Base-by-base conservation (phyloP, 2,888 invertebrate species). In the Caenorhabditis plicata region DNA sequence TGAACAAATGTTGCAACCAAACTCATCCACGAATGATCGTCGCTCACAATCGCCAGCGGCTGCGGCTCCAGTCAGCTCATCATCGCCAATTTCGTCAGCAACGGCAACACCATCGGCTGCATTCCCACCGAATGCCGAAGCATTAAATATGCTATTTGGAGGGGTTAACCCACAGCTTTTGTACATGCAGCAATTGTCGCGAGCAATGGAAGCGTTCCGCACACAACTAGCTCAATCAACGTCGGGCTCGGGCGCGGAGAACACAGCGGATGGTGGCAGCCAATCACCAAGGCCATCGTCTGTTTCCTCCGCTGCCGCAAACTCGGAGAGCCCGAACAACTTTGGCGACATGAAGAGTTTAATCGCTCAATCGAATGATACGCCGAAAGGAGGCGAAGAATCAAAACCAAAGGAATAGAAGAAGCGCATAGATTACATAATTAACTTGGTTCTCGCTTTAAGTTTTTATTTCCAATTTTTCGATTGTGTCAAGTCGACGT, bases 141-240 rank as follows among this genome's bases (percentile, higher is more conserved):
- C 64, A 3, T 36, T 68, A 17, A 53, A 55, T 25, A 33, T 68
- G 48, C 50, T 68, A 41, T 44, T 65, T 26, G 55, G 52, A 13
- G 55, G 54, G 42, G 45, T 64, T 29, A 52, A 51, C 22, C 44
- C 57, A 49, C 57, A 61, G 27, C 35, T 66, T 35, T 46, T 68
- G 26, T 54, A 65, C 20, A 43, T 68, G 38, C 65, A 64, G 33
- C 68, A 68, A 22, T 26, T 64, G 11, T 40, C 43, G 11, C 27
- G 56, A 45, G 56, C 64, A n/a, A 58, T 68, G 64, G 68, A 68
- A 47, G 48, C 47, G 9, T 60, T 64, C 48, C 52, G 54, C 22
- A 41, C 25, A 22, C 56, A 53, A 15, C n/a, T 61, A 5, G 27
- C 51, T 15, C 47, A 43, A 2, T 27, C 17, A 13, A 27, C 41